A percentile compares a stretch with the other conserved stretches of the same genome.
phyloP scores from a whole-genome alignment of 2,113 vertebrate species.

The Dicaeum eximium region DNA sequence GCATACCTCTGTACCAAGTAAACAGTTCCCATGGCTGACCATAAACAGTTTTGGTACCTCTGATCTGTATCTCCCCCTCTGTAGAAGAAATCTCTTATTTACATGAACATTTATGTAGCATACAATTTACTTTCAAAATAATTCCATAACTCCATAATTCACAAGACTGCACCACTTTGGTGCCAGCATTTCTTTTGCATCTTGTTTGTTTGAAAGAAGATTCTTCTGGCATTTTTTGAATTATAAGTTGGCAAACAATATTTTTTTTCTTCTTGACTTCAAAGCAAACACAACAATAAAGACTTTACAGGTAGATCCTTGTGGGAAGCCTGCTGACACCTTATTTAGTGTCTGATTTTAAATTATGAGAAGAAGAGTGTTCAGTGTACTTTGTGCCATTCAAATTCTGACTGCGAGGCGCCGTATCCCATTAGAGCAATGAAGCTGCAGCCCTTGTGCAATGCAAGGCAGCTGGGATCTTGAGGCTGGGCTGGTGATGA shows the following conservation, averaged over 20 bases:
- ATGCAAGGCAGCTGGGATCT: not conserved
- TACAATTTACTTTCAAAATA: constrained; percentile 39
- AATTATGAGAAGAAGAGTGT: constrained; percentile 1
- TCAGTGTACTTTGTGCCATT: not conserved
- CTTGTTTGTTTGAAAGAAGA: constrained; percentile 37
- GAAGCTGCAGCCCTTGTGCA: not conserved
- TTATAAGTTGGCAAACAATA: constrained; percentile 35
- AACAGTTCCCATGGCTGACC: not conserved
- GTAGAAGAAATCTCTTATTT: constrained; percentile 26
- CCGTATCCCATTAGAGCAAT: not conserved
- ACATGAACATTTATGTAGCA: not conserved
- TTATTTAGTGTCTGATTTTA: constrained; percentile 39
- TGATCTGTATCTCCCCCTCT: not conserved
- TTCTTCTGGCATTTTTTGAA: constrained; percentile 42
- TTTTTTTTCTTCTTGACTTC: constrained; percentile 28
- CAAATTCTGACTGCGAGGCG: not conserved
- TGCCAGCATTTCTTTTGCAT: constrained; percentile 42
- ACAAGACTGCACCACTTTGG: not conserved
- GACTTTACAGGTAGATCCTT: constrained; percentile 13
- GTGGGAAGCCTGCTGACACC: constrained; percentile 30
- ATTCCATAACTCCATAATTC: constrained; percentile 39
- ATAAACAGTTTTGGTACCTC: not conserved
- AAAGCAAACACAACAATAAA: constrained; percentile 36
- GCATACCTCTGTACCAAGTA: not conserved
- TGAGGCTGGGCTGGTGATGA: not conserved